phyloP scores from a whole-genome alignment of 1,140 invertebrate genomes.

The Cydia splendana region DNA sequence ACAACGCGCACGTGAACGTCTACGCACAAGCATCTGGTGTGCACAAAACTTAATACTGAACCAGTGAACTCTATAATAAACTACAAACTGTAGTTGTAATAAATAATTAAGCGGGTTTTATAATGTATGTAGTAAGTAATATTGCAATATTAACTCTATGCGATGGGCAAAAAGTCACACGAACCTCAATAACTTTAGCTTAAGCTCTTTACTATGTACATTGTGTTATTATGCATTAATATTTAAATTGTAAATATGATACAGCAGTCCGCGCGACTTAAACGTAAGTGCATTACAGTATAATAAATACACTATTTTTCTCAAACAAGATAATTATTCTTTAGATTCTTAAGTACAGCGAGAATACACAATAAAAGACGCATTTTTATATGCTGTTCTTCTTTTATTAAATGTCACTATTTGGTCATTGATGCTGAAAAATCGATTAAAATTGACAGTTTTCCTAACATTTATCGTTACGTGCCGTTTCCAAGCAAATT shows the following conservation, averaged over 20 bases:
- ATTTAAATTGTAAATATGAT: neutral
- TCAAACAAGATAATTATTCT: neutral
- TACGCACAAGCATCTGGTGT: no score
- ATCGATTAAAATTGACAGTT: neutral
- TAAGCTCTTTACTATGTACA: constrained; percentile 3
- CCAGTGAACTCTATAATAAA: no score
- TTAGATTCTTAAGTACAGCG: neutral
- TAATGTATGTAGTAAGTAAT: neutral
- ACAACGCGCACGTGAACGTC: no score
- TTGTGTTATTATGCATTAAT: neutral
- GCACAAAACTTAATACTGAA: no score
- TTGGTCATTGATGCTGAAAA: constrained; percentile 1
- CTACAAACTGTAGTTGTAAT: no score
- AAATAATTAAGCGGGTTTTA: neutral
- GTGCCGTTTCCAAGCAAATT: no score
- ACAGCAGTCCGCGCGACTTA: neutral
- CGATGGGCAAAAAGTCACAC: neutral
- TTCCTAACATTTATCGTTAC: neutral
- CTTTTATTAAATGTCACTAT: neutral
- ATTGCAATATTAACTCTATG: constrained; percentile 5
- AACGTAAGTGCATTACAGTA: neutral
- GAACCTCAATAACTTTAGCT: neutral
- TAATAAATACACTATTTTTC: neutral
- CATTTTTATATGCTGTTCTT: neutral
- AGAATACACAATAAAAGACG: neutral